These are phyloP conservation scores for Silurus meridionalis DNA, from an alignment of 2,113 vertebrate genomes.

Conservation along the genomic window DNA sequence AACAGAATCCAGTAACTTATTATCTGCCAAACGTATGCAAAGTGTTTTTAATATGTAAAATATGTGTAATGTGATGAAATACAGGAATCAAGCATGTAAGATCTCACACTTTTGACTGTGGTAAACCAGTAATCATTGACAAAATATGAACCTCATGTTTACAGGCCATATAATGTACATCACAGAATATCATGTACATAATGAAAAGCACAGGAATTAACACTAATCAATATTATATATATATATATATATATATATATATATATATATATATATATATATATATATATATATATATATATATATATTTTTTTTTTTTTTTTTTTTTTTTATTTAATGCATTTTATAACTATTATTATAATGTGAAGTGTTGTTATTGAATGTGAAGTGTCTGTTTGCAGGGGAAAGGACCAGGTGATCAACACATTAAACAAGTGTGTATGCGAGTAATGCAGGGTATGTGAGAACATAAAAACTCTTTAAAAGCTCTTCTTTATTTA, in stretches of 20 bases:
- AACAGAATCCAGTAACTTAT: neutral
- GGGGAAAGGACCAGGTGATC: conserved; percentile 93
- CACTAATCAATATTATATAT: too few species aligned
- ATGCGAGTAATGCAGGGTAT: conserved; percentile 98
- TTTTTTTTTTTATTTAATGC: neutral
- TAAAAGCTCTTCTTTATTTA: neutral
- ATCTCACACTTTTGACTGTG: neutral
- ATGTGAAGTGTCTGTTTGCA: conserved; percentile 60
- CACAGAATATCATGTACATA: neutral
- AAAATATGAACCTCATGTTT: neutral
- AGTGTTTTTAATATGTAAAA: neutral
- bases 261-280: too few species aligned
- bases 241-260: too few species aligned
- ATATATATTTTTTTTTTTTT: neutral
- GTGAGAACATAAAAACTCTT: conserved; percentile 21
- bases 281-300: too few species aligned
- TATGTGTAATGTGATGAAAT: neutral
- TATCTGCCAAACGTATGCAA: neutral
- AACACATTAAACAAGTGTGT: conserved; percentile 95
- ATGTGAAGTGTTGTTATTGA: neutral
- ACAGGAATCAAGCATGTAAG: neutral
- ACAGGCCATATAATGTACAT: neutral
- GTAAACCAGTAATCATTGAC: neutral
- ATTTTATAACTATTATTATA: neutral
- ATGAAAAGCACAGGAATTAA: neutral